Base-by-base conservation (phyloP, 1,140 invertebrate genomes). In the Procambarus virginalis region DNA sequence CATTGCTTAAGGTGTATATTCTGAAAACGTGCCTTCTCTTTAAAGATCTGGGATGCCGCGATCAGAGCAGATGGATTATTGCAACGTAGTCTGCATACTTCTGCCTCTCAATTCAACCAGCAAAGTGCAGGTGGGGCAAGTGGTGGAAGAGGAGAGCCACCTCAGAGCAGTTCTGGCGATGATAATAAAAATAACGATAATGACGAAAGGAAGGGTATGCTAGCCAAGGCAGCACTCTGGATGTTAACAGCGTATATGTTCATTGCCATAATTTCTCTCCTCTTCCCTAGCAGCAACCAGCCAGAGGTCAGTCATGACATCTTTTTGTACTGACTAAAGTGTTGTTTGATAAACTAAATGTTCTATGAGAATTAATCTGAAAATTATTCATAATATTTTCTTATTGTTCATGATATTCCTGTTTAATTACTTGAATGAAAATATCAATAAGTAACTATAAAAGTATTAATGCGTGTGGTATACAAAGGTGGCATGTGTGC, bases 171-270 rank as follows among this genome's bases (percentile, higher is more conserved):
- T 22, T 80, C 58, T 34, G 77, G 91, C 51, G 73, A 70, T 46
- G 85, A 60, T 58, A 88, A 89, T 60, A 93, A 92, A 12, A 89
- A 92, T 34, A 94, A 96, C 93, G 93, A 95, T 85, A 94, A 95
- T 64, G 95, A 96, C 92, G 96, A 96, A 94, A 94, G 96, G 84
- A 95, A 95, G 6, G 95, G 96, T 2, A 93, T 97, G 2, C 81
- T 97, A 2, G 95, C 96, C 10, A 97, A 97, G 93, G 96, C 96
- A 4, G 95, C 96, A 17, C 94, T 97, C 58, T 97, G 96, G 96
- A 95, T 97, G 94, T 94, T 97, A 12, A 96, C 96, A 45, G 96
- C 96, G 58, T 97, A 96, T 92, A 95, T 97, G 93, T 94, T 97
- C 73, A 95, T 97, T 60, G 95, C 96, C 60, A 94, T 96, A 64